Conservation (phyloP, 2,888 invertebrate species). For the Noctua janthina region DNA sequence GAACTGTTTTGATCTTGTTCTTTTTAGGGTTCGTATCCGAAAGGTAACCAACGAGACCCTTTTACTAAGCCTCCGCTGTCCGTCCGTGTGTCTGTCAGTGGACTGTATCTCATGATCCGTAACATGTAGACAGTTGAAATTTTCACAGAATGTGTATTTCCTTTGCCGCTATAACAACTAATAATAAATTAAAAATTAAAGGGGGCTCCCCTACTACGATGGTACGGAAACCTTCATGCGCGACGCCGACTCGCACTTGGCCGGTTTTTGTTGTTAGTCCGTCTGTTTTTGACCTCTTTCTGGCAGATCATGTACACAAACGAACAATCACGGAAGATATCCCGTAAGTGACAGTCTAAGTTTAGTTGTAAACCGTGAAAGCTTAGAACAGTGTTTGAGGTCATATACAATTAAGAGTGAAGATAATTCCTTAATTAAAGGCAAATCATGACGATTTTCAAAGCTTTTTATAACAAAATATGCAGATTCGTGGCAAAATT, state of each 20-base stretch:
- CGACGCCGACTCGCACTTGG: not conserved
- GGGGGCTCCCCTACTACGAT: too few species aligned
- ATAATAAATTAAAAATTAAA: too few species aligned
- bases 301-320: not conserved
- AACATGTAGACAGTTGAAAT: too few species aligned
- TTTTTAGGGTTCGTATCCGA: not conserved
- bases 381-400: too few species aligned
- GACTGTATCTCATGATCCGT: too few species aligned
- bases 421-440: not conserved
- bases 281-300: not conserved
- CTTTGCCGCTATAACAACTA: too few species aligned
- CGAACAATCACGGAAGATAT: too few species aligned
- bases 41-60: not conserved
- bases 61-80: not conserved
- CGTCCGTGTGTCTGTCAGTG: not conserved
- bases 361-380: too few species aligned
- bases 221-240: too few species aligned
- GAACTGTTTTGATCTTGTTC: not conserved
- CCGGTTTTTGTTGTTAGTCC: not conserved
- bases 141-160: too few species aligned
- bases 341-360: too few species aligned
- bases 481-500: slow-evolving; percentile 5
- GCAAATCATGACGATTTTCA: not conserved
- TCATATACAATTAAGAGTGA: not conserved
- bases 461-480: not conserved